Percentiles rank a stretch among this genome's conserved stretches.
Evolutionary conservation across 2,113 vertebrate genomes (phyloP).

Genomic region (Xiphias gladius): DNA sequence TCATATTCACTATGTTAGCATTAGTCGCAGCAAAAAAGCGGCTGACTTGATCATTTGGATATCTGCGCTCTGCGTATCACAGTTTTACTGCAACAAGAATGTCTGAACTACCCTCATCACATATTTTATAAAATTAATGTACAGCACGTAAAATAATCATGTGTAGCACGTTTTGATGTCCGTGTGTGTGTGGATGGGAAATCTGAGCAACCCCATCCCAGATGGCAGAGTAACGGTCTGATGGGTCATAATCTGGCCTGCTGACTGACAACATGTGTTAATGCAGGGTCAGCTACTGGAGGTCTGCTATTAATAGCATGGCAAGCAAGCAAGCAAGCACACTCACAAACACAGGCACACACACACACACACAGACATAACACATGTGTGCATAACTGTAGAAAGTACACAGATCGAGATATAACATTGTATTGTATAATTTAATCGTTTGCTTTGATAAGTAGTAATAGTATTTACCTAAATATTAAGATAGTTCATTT

Average conservation of each 20-base stretch:
- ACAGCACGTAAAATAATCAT: neutral
- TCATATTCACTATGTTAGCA: neutral
- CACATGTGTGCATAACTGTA: neutral
- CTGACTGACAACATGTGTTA: constrained; percentile 76
- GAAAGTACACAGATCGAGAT: neutral
- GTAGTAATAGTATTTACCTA: neutral
- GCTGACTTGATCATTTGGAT: neutral
- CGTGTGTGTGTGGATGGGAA: neutral
- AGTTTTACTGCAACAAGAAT: neutral
- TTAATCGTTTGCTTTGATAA: neutral
- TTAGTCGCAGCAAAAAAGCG: neutral
- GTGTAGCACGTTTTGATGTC: neutral
- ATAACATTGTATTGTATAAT: neutral
- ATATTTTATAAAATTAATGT: neutral
- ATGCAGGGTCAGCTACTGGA: constrained; percentile 52
- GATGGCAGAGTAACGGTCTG: constrained; percentile 67
- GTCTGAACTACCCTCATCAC: neutral
- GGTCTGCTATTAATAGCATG: constrained; percentile 67
- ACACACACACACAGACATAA: neutral
- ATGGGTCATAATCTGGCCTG: constrained; percentile 71
- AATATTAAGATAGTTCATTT: neutral
- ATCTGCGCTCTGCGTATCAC: neutral
- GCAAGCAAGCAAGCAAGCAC: constrained; percentile 23
- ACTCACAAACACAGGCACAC: neutral
- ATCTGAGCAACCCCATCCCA: constrained; percentile 55